Conservation (phyloP, 1,140 invertebrate species). For the Polyergus mexicanus region DNA sequence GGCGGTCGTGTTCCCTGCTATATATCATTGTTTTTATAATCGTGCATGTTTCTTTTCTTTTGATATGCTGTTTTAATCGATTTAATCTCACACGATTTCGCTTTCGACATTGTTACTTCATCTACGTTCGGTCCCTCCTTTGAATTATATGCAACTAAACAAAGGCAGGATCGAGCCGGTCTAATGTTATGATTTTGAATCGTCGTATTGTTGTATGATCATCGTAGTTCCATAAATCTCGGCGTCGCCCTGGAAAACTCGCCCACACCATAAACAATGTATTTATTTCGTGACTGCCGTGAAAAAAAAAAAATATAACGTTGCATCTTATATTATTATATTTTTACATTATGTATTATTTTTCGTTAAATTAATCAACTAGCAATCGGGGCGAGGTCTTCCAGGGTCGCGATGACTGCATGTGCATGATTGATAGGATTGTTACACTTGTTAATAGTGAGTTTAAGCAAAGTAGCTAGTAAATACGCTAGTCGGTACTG, state of each 20-base stretch:
- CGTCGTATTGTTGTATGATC: conserved; percentile 52
- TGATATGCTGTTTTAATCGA: conserved; percentile 50
- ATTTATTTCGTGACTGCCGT: neutral
- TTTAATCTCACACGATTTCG: conserved; percentile 42
- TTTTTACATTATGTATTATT: neutral
- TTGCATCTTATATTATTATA: neutral
- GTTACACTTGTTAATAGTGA: conserved; percentile 87
- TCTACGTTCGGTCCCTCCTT: conserved; percentile 12
- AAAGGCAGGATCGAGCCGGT: conserved; percentile 44
- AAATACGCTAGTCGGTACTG: conserved; percentile 76
- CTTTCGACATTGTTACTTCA: conserved; percentile 33
- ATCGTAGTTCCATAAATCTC: conserved; percentile 35
- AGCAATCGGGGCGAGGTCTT: conserved; percentile 74
- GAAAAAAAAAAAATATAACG: neutral
- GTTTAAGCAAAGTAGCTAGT: conserved; percentile 85
- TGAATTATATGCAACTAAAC: neutral
- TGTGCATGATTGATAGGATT: conserved; percentile 81
- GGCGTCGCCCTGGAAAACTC: conserved; percentile 18
- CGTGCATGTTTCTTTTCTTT: conserved; percentile 60
- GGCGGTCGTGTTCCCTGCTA: conserved; percentile 7
- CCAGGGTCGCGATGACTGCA: conserved; percentile 73
- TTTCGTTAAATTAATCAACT: neutral
- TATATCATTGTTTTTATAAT: conserved; percentile 42
- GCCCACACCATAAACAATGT: neutral
- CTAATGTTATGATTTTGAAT: conserved; percentile 39